Conservation (phyloP, 2,113 vertebrate species). For the Epinephelus cyanopodus region DNA sequence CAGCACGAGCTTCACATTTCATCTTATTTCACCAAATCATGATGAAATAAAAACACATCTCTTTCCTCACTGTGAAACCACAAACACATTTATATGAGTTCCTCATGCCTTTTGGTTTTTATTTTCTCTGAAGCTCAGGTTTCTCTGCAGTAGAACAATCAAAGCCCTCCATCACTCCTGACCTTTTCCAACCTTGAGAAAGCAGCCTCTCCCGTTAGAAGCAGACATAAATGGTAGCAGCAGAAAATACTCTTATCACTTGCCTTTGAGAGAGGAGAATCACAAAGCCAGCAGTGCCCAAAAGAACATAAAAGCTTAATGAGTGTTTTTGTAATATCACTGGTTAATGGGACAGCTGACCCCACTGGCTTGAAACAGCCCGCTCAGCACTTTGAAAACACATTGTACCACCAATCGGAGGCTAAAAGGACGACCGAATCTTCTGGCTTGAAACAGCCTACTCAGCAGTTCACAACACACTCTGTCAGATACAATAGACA, state of each 20-base stretch:
- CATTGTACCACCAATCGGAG: slow-evolving; percentile 60
- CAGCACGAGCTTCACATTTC: slow-evolving; percentile 8
- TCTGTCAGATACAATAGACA: slow-evolving; percentile 57
- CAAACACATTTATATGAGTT: slow-evolving; percentile 40
- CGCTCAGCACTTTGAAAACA: slow-evolving; percentile 71
- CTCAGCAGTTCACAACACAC: slow-evolving; percentile 57
- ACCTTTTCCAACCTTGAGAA: slow-evolving; percentile 74
- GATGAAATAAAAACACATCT: slow-evolving; percentile 28
- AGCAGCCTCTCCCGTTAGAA: slow-evolving; percentile 45
- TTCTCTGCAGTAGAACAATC: slow-evolving; percentile 60
- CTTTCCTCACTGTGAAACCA: slow-evolving; percentile 39
- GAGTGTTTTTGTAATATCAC: slow-evolving; percentile 75
- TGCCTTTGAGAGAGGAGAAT: slow-evolving; percentile 49
- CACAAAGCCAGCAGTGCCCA: slow-evolving; percentile 51
- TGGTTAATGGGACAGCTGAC: slow-evolving; percentile 77
- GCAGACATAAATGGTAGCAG: slow-evolving; percentile 50
- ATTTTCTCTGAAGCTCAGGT: slow-evolving; percentile 39
- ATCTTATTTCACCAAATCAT: slow-evolving; percentile 23
- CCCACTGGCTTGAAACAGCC: slow-evolving; percentile 53
- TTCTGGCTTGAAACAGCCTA: slow-evolving; percentile 55
- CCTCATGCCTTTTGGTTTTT: slow-evolving; percentile 20
- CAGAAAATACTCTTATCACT: slow-evolving; percentile 48
- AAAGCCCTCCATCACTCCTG: slow-evolving; percentile 70
- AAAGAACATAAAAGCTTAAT: slow-evolving; percentile 75
- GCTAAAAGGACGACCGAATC: slow-evolving; percentile 61